A percentile compares a stretch with the other conserved stretches of the same genome.
Evolutionary conservation across 2,797 vertebrate genomes (phyloP).

Genomic region (Ceryle rudis): DNA sequence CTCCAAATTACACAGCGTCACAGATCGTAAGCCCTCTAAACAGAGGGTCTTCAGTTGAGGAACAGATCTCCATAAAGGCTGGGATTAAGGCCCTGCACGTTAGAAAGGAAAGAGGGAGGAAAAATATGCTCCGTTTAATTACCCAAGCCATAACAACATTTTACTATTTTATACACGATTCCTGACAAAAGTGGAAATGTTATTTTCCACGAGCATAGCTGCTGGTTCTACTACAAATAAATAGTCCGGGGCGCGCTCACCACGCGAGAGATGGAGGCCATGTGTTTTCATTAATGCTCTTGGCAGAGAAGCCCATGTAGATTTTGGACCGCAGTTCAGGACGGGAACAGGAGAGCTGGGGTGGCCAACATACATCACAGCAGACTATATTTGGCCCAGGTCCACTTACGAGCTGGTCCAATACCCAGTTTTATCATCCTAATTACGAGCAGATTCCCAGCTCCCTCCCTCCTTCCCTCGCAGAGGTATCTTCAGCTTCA

Average conservation of each 20-base stretch:
- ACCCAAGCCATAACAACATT: background rate
- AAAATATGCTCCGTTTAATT: background rate
- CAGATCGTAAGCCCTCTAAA: background rate
- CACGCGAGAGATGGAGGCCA: conserved; percentile 28
- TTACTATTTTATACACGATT: background rate
- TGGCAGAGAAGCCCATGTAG: conserved; percentile 58
- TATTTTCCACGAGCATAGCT: conserved; percentile 52
- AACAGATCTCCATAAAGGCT: background rate
- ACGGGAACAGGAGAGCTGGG: conserved; percentile 49
- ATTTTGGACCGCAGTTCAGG: conserved; percentile 43
- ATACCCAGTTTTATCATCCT: conserved; percentile 49
- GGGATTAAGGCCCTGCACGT: background rate
- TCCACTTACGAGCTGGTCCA: conserved; percentile 37
- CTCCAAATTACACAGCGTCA: background rate
- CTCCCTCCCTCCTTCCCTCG: background rate
- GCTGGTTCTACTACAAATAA: conserved; percentile 53
- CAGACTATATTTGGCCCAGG: conserved; percentile 41
- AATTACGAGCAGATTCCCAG: conserved; percentile 38
- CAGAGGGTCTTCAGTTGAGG: background rate
- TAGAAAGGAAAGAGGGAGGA: background rate
- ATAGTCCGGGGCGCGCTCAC: background rate
- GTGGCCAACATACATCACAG: conserved; percentile 66
- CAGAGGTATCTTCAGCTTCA: background rate
- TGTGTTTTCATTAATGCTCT: conserved; percentile 56
- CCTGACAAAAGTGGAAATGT: conserved; percentile 55